Evolutionary conservation across 2,888 invertebrate species (phyloP).

Genomic region (Hylaea fasciaria): DNA sequence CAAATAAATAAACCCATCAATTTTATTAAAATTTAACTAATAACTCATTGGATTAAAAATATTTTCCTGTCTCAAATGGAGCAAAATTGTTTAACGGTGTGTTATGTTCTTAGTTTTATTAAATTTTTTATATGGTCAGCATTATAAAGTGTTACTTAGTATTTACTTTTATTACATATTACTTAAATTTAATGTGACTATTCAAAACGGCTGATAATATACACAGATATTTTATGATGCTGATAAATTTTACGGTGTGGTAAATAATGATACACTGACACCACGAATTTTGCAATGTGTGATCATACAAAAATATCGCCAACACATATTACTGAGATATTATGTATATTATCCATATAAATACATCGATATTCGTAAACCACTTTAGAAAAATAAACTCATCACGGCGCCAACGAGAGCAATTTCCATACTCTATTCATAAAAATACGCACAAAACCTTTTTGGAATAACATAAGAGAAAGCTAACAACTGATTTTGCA

Average conservation of each 20-base stretch:
- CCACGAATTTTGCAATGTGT: neutral
- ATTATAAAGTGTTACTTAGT: neutral
- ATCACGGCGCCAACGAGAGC: neutral
- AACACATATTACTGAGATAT: neutral
- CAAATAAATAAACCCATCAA: too few species aligned
- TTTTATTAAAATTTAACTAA: too few species aligned
- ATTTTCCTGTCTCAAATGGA: neutral
- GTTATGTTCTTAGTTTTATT: neutral
- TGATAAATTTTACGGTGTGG: neutral
- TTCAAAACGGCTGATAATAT: too few species aligned
- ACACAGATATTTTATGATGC: constrained; percentile 1
- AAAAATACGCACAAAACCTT: neutral
- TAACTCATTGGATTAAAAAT: too few species aligned
- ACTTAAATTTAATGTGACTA: too few species aligned
- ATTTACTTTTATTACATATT: too few species aligned
- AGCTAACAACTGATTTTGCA: constrained; percentile 1
- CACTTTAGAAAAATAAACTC: neutral
- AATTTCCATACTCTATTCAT: neutral
- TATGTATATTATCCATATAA: too few species aligned
- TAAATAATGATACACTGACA: too few species aligned
- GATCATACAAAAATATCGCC: neutral
- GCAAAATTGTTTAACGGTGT: constrained; percentile 1
- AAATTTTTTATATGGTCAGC: neutral
- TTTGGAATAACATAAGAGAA: neutral
- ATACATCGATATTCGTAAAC: too few species aligned